Evolutionary conservation across 2,797 vertebrate genomes (phyloP).

Genomic region (Selene dorsalis): DNA sequence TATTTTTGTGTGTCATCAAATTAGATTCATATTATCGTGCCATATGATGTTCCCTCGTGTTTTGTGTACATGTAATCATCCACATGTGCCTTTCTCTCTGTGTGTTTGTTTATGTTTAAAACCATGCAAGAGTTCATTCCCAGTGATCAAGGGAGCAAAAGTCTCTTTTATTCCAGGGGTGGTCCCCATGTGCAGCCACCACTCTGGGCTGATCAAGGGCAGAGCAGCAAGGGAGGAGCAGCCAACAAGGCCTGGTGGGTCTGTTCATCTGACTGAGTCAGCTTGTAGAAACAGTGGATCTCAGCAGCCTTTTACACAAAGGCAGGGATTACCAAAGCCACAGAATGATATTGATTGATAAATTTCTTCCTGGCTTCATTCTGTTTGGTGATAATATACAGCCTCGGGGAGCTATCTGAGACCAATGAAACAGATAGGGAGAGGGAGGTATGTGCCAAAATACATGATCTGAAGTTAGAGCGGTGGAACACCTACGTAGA

Average conservation of each 20-base stretch:
- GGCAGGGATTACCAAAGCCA: slow-evolving; percentile 63
- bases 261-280: slow-evolving; percentile 62
- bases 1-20: slow-evolving; percentile 48
- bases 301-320: slow-evolving; percentile 64
- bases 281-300: slow-evolving; percentile 49
- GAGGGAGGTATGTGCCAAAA: slow-evolving; percentile 37
- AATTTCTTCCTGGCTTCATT: slow-evolving; percentile 56
- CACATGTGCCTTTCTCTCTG: slow-evolving; percentile 41
- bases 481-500: slow-evolving; percentile 10
- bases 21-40: slow-evolving; percentile 29
- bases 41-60: slow-evolving; percentile 32
- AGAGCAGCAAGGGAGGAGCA: slow-evolving; percentile 39
- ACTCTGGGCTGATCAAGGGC: slow-evolving; percentile 60
- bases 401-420: slow-evolving; percentile 47
- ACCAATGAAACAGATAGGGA: slow-evolving; percentile 46
- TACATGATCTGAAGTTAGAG: slow-evolving; percentile 27
- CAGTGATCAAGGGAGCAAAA: slow-evolving; percentile 62
- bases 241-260: slow-evolving; percentile 43
- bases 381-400: slow-evolving; percentile 62
- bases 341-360: slow-evolving; percentile 70
- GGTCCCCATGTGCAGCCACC: slow-evolving; percentile 73
- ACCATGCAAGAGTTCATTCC: slow-evolving; percentile 43
- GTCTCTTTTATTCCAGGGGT: slow-evolving; percentile 69
- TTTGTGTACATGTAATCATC: slow-evolving; percentile 49
- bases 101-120: slow-evolving; percentile 54